phyloP scores from a whole-genome alignment of 2,888 invertebrate genomes.

The Halictus ligatus region DNA sequence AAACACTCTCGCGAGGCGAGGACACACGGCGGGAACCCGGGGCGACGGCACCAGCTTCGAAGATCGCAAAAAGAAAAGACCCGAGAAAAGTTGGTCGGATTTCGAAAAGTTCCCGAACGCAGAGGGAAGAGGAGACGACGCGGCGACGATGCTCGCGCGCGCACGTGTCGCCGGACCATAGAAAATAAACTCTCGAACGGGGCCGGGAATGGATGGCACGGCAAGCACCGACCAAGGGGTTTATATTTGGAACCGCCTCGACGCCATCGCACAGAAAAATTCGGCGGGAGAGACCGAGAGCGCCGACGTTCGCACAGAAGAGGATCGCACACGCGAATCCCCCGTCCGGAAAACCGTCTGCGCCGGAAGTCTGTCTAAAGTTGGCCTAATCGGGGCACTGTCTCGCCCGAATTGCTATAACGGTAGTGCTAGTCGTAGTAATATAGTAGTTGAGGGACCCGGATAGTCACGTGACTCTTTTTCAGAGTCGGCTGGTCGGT shows the following conservation, averaged over 20 bases:
- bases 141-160: slow-evolving; percentile 46
- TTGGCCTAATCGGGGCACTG: neutral
- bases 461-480: too few relatives aligned
- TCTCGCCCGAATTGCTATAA: neutral
- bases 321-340: neutral
- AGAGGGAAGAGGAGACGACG: neutral
- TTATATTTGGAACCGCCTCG: slow-evolving; percentile 79
- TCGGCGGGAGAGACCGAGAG: slow-evolving; percentile 43
- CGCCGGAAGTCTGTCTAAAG: neutral
- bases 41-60: neutral
- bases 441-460: too few relatives aligned
- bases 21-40: neutral
- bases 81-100: neutral
- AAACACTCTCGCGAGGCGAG: neutral
- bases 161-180: slow-evolving; percentile 75
- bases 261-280: slow-evolving; percentile 67
- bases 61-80: neutral
- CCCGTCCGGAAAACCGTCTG: neutral
- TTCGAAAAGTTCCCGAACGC: neutral
- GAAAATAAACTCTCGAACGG: slow-evolving; percentile 73
- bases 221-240: slow-evolving; percentile 67
- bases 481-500: too few relatives aligned
- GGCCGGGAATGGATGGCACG: slow-evolving; percentile 67
- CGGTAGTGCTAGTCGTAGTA: too few relatives aligned
- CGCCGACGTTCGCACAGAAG: slow-evolving; percentile 64